Base-by-base conservation (phyloP, 1,140 invertebrate species). In the Pogonognathellus flavescens region DNA sequence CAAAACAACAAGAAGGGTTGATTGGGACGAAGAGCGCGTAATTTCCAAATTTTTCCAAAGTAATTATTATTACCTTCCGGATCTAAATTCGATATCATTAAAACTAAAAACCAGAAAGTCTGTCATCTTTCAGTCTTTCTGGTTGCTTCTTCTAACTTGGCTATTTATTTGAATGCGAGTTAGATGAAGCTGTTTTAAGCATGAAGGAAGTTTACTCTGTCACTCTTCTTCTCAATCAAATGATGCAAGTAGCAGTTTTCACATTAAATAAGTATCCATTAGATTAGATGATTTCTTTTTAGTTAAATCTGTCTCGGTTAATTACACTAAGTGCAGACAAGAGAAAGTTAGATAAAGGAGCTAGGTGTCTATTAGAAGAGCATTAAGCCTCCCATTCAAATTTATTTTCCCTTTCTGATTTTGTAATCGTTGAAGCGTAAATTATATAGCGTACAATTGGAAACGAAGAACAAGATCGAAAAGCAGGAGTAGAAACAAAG, bases 341-440 rank as follows among this genome's bases (percentile, higher is more conserved):
- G 70, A 76, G 70, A 76, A 76, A 76, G 31, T 49, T 76, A 76
- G 31, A 41, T n/a, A 16, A 76, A 31, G 25, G 41, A 50, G 49
- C 70, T 76, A 31, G 25, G 41, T n/a, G 49, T 31, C 41, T 16
- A 20, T 49, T 76, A 50, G 70, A 76, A 76, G 25, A 76, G 70
- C 31, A 76, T 76, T 76, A 76, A 76, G 70, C 70, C 70, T 50
- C 70, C 70, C 70, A 76, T 76, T 76, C 70, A 50, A 76, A 76
- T 76, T 76, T 76, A 76, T 76, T 76, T 76, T 76, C 70, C 70
- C 70, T 76, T 76, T 76, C 70, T 76, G 70, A 76, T 76, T 76
- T 76, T 31, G 22, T 49, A 76, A 76, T 41, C 41, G 70, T 50
- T 49, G 25, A 76, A 76, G 70, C 25, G 70, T 50, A 76, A 50